Percentiles rank a stretch among this genome's conserved stretches.
Conservation (phyloP, 2,888 invertebrate species). For the Leucophenga montana region DNA sequence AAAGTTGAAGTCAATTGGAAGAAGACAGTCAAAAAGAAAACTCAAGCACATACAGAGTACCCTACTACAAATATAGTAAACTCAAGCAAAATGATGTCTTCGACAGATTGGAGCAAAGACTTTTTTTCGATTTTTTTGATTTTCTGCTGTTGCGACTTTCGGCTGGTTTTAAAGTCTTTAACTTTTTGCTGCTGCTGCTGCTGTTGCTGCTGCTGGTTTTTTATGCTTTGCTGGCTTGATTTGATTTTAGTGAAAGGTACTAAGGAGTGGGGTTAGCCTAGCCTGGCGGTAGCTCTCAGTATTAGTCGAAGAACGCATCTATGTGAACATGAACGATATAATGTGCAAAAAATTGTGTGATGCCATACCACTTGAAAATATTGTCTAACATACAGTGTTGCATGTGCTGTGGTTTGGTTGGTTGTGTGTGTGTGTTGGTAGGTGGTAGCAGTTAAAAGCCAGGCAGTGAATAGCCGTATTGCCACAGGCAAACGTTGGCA, state of each 20-base stretch:
- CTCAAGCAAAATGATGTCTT: slow-evolving; percentile 10
- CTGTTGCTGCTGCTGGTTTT: slow-evolving; percentile 50
- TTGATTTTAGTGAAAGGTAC: slow-evolving; percentile 26
- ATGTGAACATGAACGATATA: too few species aligned
- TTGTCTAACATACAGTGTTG: not conserved
- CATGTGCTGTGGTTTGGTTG: slow-evolving; percentile 12
- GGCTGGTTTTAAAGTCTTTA: slow-evolving; percentile 51
- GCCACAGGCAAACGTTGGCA: not conserved
- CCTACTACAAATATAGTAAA: too few species aligned
- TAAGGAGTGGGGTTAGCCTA: too few species aligned
- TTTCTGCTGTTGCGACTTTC: slow-evolving; percentile 9
- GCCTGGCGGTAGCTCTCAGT: not conserved
- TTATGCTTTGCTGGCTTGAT: slow-evolving; percentile 34
- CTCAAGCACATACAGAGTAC: too few species aligned
- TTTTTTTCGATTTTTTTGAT: not conserved
- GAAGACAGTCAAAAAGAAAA: not conserved
- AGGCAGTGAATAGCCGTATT: too few species aligned
- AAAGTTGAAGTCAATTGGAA: slow-evolving; percentile 3
- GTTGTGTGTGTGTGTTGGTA: not conserved
- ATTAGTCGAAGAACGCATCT: not conserved
- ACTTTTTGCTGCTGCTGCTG: slow-evolving; percentile 57
- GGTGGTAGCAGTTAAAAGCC: too few species aligned
- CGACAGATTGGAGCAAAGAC: not conserved
- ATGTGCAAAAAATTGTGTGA: not conserved
- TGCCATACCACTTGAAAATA: too few species aligned